Percentiles rank a stretch among this genome's conserved stretches.
phyloP scores from a whole-genome alignment of 2,113 vertebrate species.

The Epinephelus fuscoguttatus region DNA sequence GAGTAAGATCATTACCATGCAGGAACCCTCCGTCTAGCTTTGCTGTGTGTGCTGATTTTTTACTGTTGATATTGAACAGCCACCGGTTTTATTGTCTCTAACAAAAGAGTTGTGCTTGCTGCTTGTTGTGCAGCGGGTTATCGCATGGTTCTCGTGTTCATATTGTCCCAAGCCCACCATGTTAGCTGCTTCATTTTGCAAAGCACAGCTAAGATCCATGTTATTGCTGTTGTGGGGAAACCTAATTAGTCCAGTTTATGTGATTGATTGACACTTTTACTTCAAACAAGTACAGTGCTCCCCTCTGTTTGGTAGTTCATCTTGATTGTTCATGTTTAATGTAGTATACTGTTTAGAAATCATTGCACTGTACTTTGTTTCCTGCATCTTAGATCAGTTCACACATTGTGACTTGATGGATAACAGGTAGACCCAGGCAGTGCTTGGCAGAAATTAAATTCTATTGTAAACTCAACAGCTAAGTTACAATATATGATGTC shows the following conservation, averaged over 20 bases:
- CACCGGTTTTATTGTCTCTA: conserved; percentile 67
- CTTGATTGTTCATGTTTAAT: conserved; percentile 15
- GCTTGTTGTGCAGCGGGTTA: conserved; percentile 40
- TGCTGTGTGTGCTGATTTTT: conserved; percentile 71
- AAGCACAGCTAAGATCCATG: conserved; percentile 44
- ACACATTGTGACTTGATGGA: background rate
- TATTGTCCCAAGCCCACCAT: conserved; percentile 15
- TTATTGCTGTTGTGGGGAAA: conserved; percentile 59
- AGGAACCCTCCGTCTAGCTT: conserved; percentile 60
- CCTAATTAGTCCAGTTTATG: conserved; percentile 55
- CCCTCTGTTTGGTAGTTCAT: conserved; percentile 22
- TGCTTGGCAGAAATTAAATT: background rate
- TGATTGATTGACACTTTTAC: conserved; percentile 54
- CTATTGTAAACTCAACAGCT: background rate
- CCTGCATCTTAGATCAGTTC: background rate
- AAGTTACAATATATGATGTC: background rate
- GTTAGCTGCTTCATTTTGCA: conserved; percentile 54
- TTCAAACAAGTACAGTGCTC: background rate
- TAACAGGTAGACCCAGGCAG: background rate
- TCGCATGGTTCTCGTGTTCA: conserved; percentile 39
- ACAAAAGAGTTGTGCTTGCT: conserved; percentile 31
- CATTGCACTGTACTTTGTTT: background rate
- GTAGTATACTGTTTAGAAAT: background rate
- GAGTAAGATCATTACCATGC: conserved; percentile 77
- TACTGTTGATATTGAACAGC: conserved; percentile 69